phyloP scores from a whole-genome alignment of 1,140 invertebrate species.

The Pectinophora gossypiella region DNA sequence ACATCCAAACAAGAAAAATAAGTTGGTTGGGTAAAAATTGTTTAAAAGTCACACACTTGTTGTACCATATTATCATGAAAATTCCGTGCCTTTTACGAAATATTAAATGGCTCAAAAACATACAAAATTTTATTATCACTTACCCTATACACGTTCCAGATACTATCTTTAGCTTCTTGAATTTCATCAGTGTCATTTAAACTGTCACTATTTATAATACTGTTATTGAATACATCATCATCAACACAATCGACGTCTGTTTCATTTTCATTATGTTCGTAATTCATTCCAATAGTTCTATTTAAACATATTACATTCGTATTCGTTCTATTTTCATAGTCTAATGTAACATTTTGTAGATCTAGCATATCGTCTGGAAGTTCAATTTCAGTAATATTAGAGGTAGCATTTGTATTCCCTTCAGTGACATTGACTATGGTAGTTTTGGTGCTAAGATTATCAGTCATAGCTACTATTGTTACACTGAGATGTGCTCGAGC shows the following conservation, averaged over 20 bases:
- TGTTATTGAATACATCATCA: too few relatives aligned
- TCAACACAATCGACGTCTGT: too few relatives aligned
- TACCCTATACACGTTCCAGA: slow-evolving; percentile 10
- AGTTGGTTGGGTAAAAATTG: too few relatives aligned
- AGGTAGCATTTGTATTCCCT: neutral
- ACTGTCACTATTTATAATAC: too few relatives aligned
- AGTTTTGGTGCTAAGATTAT: neutral
- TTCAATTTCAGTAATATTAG: neutral
- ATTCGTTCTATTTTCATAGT: neutral
- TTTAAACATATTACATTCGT: neutral
- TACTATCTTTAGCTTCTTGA: neutral
- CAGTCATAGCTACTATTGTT: slow-evolving; percentile 80
- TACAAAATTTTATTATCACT: neutral
- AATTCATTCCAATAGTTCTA: neutral
- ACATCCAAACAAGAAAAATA: too few relatives aligned
- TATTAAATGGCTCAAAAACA: too few relatives aligned
- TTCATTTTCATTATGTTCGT: too few relatives aligned
- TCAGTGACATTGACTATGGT: neutral
- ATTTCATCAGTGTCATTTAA: too few relatives aligned
- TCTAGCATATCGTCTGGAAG: neutral
- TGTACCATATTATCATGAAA: too few relatives aligned
- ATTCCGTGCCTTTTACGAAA: too few relatives aligned
- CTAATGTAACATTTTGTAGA: neutral
- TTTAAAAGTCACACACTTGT: too few relatives aligned
- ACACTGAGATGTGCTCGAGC: slow-evolving; percentile 79